Percentiles rank a stretch among this genome's conserved stretches.
Evolutionary conservation across 1,140 invertebrate species (phyloP).

Genomic region (Nasonia vitripennis): DNA sequence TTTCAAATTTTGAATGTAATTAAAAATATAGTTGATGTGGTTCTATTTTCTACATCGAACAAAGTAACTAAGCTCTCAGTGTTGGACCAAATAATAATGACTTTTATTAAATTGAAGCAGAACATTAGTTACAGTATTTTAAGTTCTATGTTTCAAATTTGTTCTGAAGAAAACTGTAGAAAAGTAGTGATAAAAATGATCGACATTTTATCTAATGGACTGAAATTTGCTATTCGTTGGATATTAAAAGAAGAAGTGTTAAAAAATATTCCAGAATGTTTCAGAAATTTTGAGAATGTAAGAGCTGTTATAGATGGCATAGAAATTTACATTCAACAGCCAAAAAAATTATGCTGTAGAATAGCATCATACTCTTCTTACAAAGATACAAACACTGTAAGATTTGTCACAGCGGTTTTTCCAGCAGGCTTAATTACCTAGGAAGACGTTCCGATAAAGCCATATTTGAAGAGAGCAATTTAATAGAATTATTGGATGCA

Average conservation of each 20-base stretch:
- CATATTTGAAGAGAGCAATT: conserved; percentile 55
- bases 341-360: conserved; percentile 52
- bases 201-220: too few species aligned
- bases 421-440: conserved; percentile 62
- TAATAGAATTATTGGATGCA: conserved; percentile 39
- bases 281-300: too few species aligned
- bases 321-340: conserved; percentile 39
- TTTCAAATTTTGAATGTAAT: too few species aligned
- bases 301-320: too few species aligned
- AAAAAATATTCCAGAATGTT: too few species aligned
- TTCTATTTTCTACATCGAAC: too few species aligned
- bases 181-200: too few species aligned
- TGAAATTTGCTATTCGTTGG: too few species aligned
- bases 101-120: conserved; percentile 41
- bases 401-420: conserved; percentile 62
- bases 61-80: background rate
- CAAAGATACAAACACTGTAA: conserved; percentile 61
- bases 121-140: conserved; percentile 23
- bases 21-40: too few species aligned
- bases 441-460: conserved; percentile 44
- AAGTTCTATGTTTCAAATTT: conserved; percentile 8
- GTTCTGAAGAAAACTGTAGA: background rate
- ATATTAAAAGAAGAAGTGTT: too few species aligned
- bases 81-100: conserved; percentile 37
- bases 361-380: conserved; percentile 59